Conservation (phyloP, 2,888 invertebrate species). For the Caenorhabditis uteleia region DNA sequence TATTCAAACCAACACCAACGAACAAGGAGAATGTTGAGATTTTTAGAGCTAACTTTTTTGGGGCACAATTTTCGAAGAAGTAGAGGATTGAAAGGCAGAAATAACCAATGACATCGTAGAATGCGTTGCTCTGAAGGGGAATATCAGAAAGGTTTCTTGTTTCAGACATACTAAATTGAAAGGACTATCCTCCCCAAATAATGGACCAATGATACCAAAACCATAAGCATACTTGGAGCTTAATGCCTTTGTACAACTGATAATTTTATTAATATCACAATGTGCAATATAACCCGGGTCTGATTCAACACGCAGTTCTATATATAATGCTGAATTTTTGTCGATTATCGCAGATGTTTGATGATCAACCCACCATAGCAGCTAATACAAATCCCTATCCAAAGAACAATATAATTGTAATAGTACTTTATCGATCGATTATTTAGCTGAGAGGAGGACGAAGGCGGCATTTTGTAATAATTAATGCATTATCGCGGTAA, state of each 20-base stretch:
- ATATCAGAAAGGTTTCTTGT: neutral
- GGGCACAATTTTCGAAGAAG: neutral
- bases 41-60: neutral
- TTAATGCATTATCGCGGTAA: no score
- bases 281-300: neutral
- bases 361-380: neutral
- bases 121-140: slow-evolving; percentile 5
- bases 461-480: no score
- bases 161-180: slow-evolving; percentile 1
- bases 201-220: neutral
- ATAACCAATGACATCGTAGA: slow-evolving; percentile 10
- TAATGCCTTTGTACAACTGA: slow-evolving; percentile 4
- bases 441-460: no score
- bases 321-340: neutral
- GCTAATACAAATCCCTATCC: neutral
- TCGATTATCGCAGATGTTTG: neutral
- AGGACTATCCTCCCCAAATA: slow-evolving; percentile 2
- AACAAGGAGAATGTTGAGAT: neutral
- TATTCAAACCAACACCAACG: neutral
- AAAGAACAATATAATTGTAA: neutral
- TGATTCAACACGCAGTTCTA: neutral
- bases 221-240: slow-evolving; percentile 1
- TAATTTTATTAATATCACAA: slow-evolving; percentile 3
- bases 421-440: no score
- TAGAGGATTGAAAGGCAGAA: neutral